Base-by-base conservation (phyloP, 2,888 invertebrate species). In the Andrena marginata region DNA sequence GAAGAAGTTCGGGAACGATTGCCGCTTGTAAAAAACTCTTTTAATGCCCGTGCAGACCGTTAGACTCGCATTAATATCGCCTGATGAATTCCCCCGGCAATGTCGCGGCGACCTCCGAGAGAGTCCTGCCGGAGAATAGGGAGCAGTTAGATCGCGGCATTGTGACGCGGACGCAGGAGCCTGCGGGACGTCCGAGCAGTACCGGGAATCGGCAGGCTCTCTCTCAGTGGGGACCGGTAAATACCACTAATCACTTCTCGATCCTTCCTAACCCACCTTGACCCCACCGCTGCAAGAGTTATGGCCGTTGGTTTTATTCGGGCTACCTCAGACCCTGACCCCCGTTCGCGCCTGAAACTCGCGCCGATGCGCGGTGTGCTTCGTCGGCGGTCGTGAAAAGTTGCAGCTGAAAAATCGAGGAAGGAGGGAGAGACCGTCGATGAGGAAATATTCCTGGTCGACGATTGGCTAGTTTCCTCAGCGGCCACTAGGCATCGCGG, bases 161-260 rank as follows among this genome's bases (percentile, higher is more conserved):
- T 91, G 90, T 90, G 89, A 86, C 85, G 78, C 76, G 73, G 79
- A 85, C 63, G 67, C 80, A 65, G 84, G 65, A 84, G 86, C 82
- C 90, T 20, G 86, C 89, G 85, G 90, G 89, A 90, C 74, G 87
- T 88, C 87, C 79, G 72, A 86, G 86, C 86, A 86, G 87, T 91
- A 91, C 88, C 81, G 75, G 85, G 86, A 91, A 88, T 89, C 86
- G 87, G 84, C 86, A 84, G 85, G 80, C 77, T 84, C 82, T 82
- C 77, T 85, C 84, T 76, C 85, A 78, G 85, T 82, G 84, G 85
- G 85, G 74, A 86, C 89, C 87, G 84, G 89, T 87, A 91, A 92
- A 90, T 89, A 88, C 87, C 87, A 90, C 90, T 90, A 91, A 91
- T 91, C 91, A 89, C 90, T 90, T 88, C 91, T 87, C 89, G 90